Percentiles rank a stretch among this genome's conserved stretches.
Conservation (phyloP, 2,888 invertebrate species). For the Andricus quercusramuli region DNA sequence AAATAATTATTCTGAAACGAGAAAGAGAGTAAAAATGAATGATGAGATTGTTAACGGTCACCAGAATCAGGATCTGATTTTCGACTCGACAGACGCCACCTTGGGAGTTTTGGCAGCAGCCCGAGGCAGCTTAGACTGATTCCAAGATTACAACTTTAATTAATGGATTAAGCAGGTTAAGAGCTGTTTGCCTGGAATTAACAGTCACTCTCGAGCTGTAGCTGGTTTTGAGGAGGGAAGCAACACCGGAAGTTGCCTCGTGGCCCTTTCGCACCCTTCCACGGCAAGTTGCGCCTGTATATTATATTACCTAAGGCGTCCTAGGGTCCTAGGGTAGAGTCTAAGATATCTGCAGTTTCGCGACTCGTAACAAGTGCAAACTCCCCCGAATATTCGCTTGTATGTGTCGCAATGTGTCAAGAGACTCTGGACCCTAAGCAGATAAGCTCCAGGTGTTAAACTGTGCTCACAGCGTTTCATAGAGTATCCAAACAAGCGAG, state of each 20-base stretch:
- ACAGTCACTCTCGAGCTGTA: constrained; percentile 42
- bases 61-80: constrained; percentile 7
- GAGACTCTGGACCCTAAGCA: not conserved
- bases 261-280: constrained; percentile 23
- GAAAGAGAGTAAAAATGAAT: too few species aligned
- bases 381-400: not conserved
- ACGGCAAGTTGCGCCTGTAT: not conserved
- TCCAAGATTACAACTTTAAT: constrained; percentile 70
- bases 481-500: constrained; percentile 26
- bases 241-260: constrained; percentile 8
- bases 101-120: constrained; percentile 56
- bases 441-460: constrained; percentile 39
- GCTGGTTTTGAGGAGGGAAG: not conserved
- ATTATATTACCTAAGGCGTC: not conserved
- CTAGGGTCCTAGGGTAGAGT: not conserved
- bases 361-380: not conserved
- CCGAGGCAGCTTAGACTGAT: constrained; percentile 55
- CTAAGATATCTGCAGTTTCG: not conserved
- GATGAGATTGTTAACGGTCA: not conserved
- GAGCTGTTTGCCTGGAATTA: constrained; percentile 55
- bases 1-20: too few species aligned
- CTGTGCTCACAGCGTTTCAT: constrained; percentile 16
- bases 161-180: constrained; percentile 67
- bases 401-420: not conserved
- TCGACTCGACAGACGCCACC: constrained; percentile 26